phyloP scores from a whole-genome alignment of 2,888 invertebrate genomes.

The Nephrotoma guestfalica region DNA sequence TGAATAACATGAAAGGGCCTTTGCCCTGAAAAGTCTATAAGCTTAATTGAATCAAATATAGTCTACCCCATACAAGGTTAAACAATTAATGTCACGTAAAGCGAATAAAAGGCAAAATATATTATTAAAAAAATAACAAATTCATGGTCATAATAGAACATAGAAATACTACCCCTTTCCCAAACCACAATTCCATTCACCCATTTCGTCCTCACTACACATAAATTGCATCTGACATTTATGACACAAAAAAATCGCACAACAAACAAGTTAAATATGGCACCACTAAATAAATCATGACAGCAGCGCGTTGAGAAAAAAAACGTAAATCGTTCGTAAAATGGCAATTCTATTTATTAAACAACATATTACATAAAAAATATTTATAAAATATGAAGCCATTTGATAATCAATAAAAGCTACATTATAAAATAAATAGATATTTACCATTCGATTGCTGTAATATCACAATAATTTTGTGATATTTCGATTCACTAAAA shows the following conservation, averaged over 20 bases:
- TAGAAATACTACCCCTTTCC: not conserved
- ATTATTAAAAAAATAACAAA: not conserved
- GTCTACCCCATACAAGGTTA: not conserved
- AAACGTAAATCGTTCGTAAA: not conserved
- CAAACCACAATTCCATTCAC: not conserved
- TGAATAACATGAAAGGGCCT: no score
- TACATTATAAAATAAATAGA: not conserved
- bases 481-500: not conserved
- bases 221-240: not conserved
- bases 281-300: not conserved
- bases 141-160: not conserved
- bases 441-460: not conserved
- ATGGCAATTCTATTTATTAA: not conserved
- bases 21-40: no score
- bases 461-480: constrained; percentile 1
- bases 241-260: not conserved
- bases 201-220: not conserved
- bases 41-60: no score
- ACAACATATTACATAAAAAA: not conserved
- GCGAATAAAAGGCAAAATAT: no score
- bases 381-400: not conserved
- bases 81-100: not conserved
- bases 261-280: not conserved
- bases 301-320: not conserved
- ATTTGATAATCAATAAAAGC: not conserved